Evolutionary conservation across 2,888 invertebrate species (phyloP).

Genomic region (Noctua pronuba): DNA sequence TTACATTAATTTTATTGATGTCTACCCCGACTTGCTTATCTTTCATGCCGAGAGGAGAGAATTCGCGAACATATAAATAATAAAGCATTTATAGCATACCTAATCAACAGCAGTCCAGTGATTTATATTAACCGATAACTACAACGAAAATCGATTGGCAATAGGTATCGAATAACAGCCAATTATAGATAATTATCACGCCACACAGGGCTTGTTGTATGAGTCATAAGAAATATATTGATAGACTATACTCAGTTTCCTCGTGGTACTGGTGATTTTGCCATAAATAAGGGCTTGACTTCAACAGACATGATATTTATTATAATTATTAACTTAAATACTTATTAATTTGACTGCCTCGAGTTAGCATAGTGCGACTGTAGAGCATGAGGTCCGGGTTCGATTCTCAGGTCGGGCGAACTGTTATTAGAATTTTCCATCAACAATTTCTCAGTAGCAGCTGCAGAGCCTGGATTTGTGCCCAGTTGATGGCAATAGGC

Average conservation of each 20-base stretch:
- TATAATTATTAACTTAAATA: background rate
- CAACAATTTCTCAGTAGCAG: background rate
- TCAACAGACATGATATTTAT: background rate
- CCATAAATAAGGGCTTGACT: slow-evolving; percentile 1
- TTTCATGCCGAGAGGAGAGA: background rate
- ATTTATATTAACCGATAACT: background rate
- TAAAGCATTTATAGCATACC: background rate
- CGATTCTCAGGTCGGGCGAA: background rate
- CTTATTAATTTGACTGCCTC: background rate
- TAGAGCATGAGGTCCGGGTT: background rate
- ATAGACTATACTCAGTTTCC: background rate
- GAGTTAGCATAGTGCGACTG: background rate
- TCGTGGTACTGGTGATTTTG: background rate
- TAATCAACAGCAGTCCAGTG: background rate
- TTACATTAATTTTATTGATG: background rate
- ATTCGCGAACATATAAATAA: background rate
- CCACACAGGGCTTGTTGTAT: background rate
- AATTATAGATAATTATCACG: slow-evolving; percentile 11
- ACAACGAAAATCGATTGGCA: slow-evolving; percentile 6
- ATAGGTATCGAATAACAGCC: background rate
- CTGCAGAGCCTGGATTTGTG: background rate
- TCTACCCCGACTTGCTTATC: background rate
- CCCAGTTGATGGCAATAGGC: background rate
- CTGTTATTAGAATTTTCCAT: background rate
- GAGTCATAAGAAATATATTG: slow-evolving; percentile 13